These are phyloP conservation scores for Tridacna gigas DNA, from an alignment of 2,888 invertebrate genomes.

Conservation along the genomic window DNA sequence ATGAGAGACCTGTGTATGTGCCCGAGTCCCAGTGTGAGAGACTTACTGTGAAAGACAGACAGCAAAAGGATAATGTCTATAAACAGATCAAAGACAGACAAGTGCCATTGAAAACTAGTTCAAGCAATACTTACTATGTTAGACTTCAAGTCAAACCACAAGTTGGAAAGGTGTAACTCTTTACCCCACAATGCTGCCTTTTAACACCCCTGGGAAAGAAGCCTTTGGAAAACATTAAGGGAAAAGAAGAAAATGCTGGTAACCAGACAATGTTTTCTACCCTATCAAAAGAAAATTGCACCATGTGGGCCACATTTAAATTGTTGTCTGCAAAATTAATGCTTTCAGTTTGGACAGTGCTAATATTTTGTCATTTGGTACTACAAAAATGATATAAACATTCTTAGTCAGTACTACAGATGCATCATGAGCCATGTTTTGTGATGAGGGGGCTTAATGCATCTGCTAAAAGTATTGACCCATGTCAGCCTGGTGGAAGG, in stretches of 20 bases:
- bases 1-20: neutral
- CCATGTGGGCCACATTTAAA: too few species aligned
- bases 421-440: too few species aligned
- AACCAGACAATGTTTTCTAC: too few species aligned
- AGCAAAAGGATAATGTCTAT: slow-evolving; percentile 4
- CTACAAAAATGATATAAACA: too few species aligned
- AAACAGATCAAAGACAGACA: neutral
- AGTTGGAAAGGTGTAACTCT: neutral
- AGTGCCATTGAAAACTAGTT: neutral
- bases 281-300: too few species aligned
- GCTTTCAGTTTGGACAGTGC: too few species aligned
- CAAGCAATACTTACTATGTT: neutral
- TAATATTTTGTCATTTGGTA: too few species aligned
- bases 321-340: too few species aligned
- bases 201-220: neutral
- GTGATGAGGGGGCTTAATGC: too few species aligned
- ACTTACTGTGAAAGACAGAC: neutral
- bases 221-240: neutral
- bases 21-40: neutral
- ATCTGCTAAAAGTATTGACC: too few species aligned
- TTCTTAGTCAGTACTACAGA: too few species aligned
- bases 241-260: slow-evolving; percentile 8
- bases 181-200: neutral
- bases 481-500: too few species aligned
- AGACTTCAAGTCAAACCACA: neutral